phyloP scores from a whole-genome alignment of 2,113 vertebrate species.

The Tyrannus savana region DNA sequence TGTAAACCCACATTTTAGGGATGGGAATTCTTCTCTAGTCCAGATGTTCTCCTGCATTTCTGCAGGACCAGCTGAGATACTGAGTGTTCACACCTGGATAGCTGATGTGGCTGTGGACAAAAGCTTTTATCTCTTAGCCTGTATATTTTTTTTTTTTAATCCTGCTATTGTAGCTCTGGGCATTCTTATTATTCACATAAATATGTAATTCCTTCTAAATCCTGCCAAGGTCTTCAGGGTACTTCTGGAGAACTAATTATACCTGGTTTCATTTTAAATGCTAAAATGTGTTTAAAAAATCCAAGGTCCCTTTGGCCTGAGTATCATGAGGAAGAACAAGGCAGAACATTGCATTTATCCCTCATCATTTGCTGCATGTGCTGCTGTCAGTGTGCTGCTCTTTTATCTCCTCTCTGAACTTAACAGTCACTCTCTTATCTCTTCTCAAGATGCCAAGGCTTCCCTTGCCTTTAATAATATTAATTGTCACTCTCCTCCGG shows the following conservation, averaged over 20 bases:
- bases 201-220: constrained; percentile 38
- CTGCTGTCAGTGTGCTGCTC: not conserved
- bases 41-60: not conserved
- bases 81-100: not conserved
- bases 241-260: not conserved
- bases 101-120: not conserved
- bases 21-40: not conserved
- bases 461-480: not conserved
- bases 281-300: not conserved
- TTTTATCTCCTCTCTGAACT: constrained; percentile 4
- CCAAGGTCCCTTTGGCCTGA: not conserved
- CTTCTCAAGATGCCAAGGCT: not conserved
- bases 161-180: not conserved
- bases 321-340: not conserved
- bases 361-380: not conserved
- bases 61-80: not conserved
- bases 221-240: constrained; percentile 8
- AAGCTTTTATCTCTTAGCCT: not conserved
- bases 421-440: not conserved
- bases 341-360: not conserved
- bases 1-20: not conserved
- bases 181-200: constrained; percentile 34
- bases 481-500: not conserved
- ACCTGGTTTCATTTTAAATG: not conserved
- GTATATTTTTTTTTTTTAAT: not conserved